These are phyloP conservation scores for Cephalophus harveyi DNA, from an alignment of 2,113 vertebrate species.

Conservation along the genomic window DNA sequence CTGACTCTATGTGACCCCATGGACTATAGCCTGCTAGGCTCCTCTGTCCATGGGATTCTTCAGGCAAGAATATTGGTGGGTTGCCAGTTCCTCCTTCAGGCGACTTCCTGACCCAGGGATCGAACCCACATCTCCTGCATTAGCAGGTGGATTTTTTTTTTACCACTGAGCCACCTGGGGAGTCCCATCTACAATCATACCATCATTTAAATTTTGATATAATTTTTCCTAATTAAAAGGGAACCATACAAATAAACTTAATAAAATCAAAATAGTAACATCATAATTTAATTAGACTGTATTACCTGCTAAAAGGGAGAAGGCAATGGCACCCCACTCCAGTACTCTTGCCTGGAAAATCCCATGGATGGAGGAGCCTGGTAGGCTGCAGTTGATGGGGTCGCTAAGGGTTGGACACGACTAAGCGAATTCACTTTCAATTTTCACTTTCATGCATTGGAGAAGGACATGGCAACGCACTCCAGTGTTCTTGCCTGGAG, in stretches of 20 bases:
- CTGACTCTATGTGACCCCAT: not conserved
- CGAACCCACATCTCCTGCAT: not conserved
- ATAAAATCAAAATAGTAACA: not conserved
- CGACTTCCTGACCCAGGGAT: not conserved
- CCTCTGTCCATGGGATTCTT: not conserved
- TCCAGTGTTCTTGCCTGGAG: too few relatives aligned
- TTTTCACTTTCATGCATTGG: too few relatives aligned
- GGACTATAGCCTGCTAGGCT: not conserved
- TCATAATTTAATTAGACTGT: not conserved
- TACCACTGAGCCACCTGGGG: not conserved
- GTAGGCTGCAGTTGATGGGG: too few relatives aligned
- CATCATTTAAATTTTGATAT: not conserved
- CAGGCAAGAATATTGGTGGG: not conserved
- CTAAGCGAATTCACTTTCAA: too few relatives aligned
- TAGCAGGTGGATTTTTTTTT: not conserved
- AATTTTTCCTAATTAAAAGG: not conserved
- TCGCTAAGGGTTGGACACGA: too few relatives aligned
- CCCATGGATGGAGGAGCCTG: too few relatives aligned
- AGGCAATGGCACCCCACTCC: too few relatives aligned
- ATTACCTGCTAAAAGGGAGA: not conserved
- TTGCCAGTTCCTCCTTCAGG: not conserved
- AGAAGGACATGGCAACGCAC: too few relatives aligned
- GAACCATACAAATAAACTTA: not conserved
- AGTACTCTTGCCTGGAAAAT: too few relatives aligned
- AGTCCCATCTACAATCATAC: not conserved